phyloP scores from a whole-genome alignment of 2,888 invertebrate genomes.

The Pyrrhosoma nymphula region DNA sequence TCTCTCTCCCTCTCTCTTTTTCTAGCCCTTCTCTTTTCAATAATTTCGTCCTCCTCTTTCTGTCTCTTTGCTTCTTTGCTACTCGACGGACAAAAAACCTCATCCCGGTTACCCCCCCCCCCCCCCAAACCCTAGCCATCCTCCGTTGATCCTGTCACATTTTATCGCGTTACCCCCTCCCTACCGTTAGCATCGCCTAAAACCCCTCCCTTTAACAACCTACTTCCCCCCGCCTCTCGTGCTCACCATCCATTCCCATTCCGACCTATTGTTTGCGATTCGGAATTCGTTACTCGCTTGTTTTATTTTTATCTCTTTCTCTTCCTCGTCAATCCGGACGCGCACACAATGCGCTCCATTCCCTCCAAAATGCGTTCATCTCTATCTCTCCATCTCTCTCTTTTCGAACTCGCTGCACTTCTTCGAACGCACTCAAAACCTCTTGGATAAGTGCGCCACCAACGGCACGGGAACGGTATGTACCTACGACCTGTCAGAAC shows the following conservation, averaged over 20 bases:
- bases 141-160: slow-evolving; percentile 25
- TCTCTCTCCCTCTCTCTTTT: background rate
- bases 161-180: background rate
- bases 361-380: background rate
- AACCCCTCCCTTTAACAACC: background rate
- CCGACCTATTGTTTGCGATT: slow-evolving; percentile 59
- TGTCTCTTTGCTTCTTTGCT: background rate
- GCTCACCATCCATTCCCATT: background rate
- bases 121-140: background rate
- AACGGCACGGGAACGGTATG: background rate
- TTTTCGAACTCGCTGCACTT: background rate
- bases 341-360: background rate
- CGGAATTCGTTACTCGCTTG: slow-evolving; percentile 46
- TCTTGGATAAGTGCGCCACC: too few relatives aligned
- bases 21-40: background rate
- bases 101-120: background rate
- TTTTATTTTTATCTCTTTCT: background rate
- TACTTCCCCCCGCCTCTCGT: background rate
- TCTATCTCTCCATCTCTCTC: background rate
- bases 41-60: background rate
- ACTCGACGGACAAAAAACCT: background rate
- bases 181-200: background rate
- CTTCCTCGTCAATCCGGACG: background rate
- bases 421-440: too few relatives aligned
- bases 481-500: background rate